A percentile compares a stretch with the other conserved stretches of the same genome.
Conservation (phyloP, 37 sponge, comb jelly and placozoan genomes). For the Lycopodina hypogea region DNA sequence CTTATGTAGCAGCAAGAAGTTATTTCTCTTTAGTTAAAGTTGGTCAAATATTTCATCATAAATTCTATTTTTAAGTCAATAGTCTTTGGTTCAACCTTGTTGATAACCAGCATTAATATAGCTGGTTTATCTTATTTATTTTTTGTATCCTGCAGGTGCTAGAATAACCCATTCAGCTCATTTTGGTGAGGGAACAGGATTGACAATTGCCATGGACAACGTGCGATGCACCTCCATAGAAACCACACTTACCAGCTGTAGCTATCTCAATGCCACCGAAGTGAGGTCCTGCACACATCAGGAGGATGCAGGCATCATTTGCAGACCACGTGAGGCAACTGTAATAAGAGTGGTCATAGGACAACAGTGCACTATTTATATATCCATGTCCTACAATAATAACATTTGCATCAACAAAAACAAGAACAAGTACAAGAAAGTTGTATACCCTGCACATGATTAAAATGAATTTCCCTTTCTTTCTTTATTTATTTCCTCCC, state of each 20-base stretch:
- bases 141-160: background rate
- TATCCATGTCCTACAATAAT: background rate
- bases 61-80: no score
- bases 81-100: no score
- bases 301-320: constrained; percentile 17
- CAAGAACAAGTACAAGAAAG: background rate
- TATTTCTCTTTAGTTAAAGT: no score
- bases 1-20: no score
- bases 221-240: constrained; percentile 9
- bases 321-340: constrained; percentile 1
- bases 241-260: constrained; percentile 2
- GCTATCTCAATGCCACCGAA: background rate
- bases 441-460: no score
- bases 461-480: no score
- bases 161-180: background rate
- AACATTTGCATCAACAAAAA: background rate
- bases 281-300: constrained; percentile 6
- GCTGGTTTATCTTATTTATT: no score
- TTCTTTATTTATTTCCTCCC: no score
- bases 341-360: background rate
- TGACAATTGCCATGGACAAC: constrained; percentile 11
- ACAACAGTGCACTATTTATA: background rate
- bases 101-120: no score
- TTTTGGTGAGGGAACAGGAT: background rate
- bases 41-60: background rate